Evolutionary conservation across 2,888 invertebrate species (phyloP).

Genomic region (Leucophora obtusa): DNA sequence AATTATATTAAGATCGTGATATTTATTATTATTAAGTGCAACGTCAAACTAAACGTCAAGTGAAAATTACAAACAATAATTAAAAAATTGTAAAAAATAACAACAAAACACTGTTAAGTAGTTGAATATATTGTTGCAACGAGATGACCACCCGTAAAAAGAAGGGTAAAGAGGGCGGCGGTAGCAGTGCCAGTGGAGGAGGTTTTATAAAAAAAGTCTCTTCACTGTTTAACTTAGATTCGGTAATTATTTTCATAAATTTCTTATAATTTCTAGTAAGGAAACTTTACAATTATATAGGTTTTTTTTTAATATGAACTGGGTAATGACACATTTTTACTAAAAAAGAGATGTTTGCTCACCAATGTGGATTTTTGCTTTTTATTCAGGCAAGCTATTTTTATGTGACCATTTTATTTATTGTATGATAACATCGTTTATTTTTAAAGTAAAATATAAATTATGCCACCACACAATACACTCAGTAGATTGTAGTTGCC

Average conservation of each 20-base stretch:
- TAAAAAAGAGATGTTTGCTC: conserved; percentile 1
- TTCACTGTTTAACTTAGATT: conserved; percentile 91
- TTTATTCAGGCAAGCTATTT: conserved; percentile 22
- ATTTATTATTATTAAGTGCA: conserved; percentile 28
- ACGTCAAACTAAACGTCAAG: conserved; percentile 21
- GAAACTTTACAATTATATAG: neutral
- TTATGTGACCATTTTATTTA: conserved; percentile 37
- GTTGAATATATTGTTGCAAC: neutral
- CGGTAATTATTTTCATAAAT: conserved; percentile 80
- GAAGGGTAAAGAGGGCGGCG: conserved; percentile 81
- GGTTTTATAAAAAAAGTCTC: conserved; percentile 93
- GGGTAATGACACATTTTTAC: neutral
- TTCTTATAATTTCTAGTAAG: neutral
- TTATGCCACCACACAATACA: conserved; percentile 8
- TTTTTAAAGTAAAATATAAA: conserved; percentile 51
- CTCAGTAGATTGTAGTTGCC: neutral
- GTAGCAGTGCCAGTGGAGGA: conserved; percentile 73
- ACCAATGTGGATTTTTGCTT: conserved; percentile 15
- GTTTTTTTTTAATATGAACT: no score
- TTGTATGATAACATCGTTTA: conserved; percentile 62
- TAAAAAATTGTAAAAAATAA: conserved; percentile 15
- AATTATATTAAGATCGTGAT: neutral
- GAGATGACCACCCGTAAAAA: conserved; percentile 84
- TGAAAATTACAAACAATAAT: conserved; percentile 41
- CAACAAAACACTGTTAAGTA: neutral